Conservation (phyloP, 2,888 invertebrate species). For the Carcina quercana region DNA sequence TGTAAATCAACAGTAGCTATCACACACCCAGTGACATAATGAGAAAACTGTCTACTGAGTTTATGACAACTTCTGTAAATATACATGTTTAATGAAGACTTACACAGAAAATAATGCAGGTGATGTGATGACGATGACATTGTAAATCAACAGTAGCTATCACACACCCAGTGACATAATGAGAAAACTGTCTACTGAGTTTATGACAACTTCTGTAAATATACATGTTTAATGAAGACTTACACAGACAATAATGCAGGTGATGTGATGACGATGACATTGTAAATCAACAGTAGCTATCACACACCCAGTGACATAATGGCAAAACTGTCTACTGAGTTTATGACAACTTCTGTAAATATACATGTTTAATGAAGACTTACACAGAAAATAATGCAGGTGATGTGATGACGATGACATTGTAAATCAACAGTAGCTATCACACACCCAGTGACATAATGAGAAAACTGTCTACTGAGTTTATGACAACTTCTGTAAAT, state of each 20-base stretch:
- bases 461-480: no score
- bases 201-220: no score
- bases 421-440: no score
- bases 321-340: conserved; percentile 3
- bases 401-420: conserved; percentile 5
- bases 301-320: conserved; percentile 8
- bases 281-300: not conserved
- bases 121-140: not conserved
- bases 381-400: not conserved
- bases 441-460: no score
- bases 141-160: not conserved
- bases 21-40: conserved; percentile 17
- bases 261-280: no score
- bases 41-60: conserved; percentile 17
- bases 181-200: no score
- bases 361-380: not conserved
- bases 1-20: conserved; percentile 7
- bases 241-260: no score
- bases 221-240: no score
- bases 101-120: not conserved
- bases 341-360: not conserved
- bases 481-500: no score
- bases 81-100: no score
- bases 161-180: not conserved
- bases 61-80: conserved; percentile 14